Evolutionary conservation across 2,888 invertebrate genomes (phyloP), one percentile per base, ranked within the genome.

Genomic region (Eudasyphora cyanicolor): DNA sequence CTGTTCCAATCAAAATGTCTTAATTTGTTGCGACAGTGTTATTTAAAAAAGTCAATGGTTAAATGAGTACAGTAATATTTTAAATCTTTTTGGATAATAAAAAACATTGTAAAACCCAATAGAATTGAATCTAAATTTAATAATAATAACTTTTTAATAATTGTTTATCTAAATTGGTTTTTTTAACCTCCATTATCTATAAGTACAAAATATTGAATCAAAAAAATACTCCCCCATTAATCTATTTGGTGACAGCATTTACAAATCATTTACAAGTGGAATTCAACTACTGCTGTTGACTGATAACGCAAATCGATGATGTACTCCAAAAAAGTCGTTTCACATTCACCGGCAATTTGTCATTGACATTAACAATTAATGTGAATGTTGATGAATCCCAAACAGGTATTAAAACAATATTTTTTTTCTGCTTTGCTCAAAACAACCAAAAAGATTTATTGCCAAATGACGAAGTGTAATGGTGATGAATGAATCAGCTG

Each of bases 401-500:
- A 54, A 57, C 57, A 57, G 57, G 57, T 57, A 5, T 51, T 24
- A 7, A 19, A 57, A 57, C 8, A 14, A 57, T 45, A 7, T 35
- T 35, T 5, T 10, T 7, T 35, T 14, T 45, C 51, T 19, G 49
- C 8, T 7, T 35, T 5, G 10, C 5, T 35, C 19, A 19, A 10
- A n/a, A 51, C 51, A 51, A 21, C 12, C 7, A 21, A 10, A 8
- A 6, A 45, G n/a, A 45, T 14, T 45, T 10, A 45, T 45, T 5
- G 6, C 7, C 51, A 17, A 5, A 51, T 5, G 21, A 51, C 21
- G 51, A 21, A 10, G 51, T 51, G 51, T 51, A 24, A 24, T 21
- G n/a, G 5, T 51, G 14, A 51, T 51, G 10, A 51, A 21, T 51
- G 38, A 70, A 45, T 76, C 45, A 80, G 38, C 3, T 38, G 14